A percentile compares a stretch with the other conserved stretches of the same genome.
These are phyloP conservation scores for Anthophora plumipes DNA, from an alignment of 2,888 invertebrate species.

Conservation along the genomic window DNA sequence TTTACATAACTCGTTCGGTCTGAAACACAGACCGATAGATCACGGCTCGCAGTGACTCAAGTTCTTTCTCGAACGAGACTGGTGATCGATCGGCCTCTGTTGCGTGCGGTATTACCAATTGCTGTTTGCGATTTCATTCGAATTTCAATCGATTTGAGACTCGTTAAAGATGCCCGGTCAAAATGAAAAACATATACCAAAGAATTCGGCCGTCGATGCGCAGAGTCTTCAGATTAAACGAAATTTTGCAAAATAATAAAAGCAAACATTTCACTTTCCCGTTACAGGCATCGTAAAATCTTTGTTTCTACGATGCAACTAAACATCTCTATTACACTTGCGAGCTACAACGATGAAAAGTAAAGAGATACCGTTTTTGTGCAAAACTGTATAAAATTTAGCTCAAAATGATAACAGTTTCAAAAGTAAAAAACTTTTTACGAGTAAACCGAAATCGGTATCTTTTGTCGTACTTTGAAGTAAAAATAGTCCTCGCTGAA, in stretches of 20 bases:
- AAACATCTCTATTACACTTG: background rate
- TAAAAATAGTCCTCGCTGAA: conserved; percentile 5
- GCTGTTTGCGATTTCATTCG: background rate
- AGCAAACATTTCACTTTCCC: background rate
- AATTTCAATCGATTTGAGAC: background rate
- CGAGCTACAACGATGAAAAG: background rate
- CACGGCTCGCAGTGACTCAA: background rate
- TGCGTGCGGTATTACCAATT: background rate
- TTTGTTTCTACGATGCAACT: background rate
- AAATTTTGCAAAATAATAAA: background rate
- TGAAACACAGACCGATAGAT: conserved; percentile 7
- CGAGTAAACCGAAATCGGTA: conserved; percentile 6
- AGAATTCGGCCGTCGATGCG: background rate
- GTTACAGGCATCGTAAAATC: background rate
- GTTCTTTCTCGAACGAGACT: background rate
- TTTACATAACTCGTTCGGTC: conserved; percentile 25
- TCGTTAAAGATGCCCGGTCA: background rate
- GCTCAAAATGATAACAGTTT: background rate
- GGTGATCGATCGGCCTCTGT: background rate
- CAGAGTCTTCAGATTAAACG: background rate
- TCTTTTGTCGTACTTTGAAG: conserved; percentile 10
- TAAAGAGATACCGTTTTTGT: background rate
- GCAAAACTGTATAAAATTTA: background rate
- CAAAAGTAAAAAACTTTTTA: background rate
- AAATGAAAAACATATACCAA: background rate